These are phyloP conservation scores for Sinelater perroti DNA, from an alignment of 2,888 invertebrate species.

Conservation along the genomic window DNA sequence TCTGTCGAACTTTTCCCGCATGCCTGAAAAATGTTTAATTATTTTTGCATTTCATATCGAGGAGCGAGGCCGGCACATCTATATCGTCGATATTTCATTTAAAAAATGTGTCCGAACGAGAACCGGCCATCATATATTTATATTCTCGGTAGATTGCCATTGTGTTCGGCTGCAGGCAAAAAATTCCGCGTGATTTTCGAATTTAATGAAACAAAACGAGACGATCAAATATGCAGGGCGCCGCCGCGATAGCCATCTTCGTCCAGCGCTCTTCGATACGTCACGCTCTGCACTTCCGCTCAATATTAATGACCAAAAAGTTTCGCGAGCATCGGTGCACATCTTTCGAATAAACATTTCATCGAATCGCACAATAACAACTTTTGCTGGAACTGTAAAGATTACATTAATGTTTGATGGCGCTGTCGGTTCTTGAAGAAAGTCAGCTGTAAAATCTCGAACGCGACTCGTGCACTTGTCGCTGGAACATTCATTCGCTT, in stretches of 20 bases:
- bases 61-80: constrained; percentile 59
- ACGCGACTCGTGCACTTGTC: no score
- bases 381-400: no score
- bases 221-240: constrained; percentile 60
- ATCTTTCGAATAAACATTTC: no score
- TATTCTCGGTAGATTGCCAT: constrained; percentile 61
- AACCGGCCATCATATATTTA: constrained; percentile 61
- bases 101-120: constrained; percentile 61
- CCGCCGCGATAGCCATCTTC: constrained; percentile 51
- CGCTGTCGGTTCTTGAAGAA: no score
- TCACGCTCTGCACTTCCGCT: neutral
- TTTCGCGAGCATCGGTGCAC: no score
- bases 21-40: constrained; percentile 64
- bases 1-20: constrained; percentile 64
- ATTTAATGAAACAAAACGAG: constrained; percentile 59
- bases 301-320: no score
- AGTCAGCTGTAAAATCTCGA: no score
- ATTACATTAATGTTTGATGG: no score
- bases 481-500: no score
- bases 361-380: no score
- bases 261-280: constrained; percentile 1
- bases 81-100: constrained; percentile 63
- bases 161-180: constrained; percentile 57
- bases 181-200: constrained; percentile 61
- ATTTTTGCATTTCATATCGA: constrained; percentile 63